Conservation (phyloP, 2,113 vertebrate genomes). For the Empidonax alnorum region DNA sequence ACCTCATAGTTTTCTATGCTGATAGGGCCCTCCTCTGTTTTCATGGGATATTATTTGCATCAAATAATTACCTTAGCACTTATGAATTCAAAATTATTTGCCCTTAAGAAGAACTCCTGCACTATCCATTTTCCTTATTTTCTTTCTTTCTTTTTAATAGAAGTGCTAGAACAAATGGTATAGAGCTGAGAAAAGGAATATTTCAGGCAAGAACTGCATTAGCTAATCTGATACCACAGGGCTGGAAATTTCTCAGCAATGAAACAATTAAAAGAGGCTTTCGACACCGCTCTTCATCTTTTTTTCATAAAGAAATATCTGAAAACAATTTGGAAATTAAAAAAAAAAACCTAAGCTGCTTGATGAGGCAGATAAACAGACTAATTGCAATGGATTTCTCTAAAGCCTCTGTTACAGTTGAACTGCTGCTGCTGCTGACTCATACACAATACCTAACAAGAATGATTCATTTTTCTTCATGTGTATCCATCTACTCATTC, state of each 20-base stretch:
- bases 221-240: background rate
- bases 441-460: background rate
- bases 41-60: background rate
- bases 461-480: background rate
- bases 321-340: constrained; percentile 3
- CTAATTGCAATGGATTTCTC: background rate
- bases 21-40: background rate
- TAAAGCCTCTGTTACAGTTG: background rate
- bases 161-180: background rate
- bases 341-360: background rate
- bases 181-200: background rate
- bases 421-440: background rate
- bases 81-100: background rate
- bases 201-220: background rate
- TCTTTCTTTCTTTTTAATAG: background rate
- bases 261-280: constrained; percentile 15
- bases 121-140: background rate
- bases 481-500: background rate
- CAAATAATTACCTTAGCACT: background rate
- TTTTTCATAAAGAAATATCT: background rate
- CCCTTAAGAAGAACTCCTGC: background rate
- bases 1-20: background rate
- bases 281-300: background rate
- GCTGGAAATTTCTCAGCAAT: background rate
- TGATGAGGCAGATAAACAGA: background rate